These are phyloP conservation scores for Capreolus pygargus DNA, from an alignment of 2,113 vertebrate genomes.

Conservation along the genomic window DNA sequence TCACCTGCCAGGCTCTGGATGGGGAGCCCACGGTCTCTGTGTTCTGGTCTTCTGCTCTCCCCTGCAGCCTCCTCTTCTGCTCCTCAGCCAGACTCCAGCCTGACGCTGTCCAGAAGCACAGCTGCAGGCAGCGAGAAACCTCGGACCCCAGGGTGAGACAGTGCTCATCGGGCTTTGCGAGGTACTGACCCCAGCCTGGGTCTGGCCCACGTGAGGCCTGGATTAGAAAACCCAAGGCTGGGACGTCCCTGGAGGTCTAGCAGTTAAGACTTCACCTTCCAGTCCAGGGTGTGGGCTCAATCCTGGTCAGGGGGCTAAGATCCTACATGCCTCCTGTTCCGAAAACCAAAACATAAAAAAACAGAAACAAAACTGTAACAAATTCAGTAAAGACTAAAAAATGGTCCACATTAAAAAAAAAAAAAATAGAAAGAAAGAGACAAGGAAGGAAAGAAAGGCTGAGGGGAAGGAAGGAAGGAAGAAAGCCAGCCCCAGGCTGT, in stretches of 20 bases:
- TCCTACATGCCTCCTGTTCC: not conserved
- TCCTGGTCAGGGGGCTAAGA: not conserved
- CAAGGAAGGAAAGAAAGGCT: not conserved
- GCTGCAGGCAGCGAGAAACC: not conserved
- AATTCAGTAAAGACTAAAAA: not conserved
- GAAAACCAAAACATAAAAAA: not conserved
- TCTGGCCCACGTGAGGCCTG: not conserved
- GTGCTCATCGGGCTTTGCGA: rapidly evolving
- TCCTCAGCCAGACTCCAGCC: not conserved
- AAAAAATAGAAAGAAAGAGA: not conserved
- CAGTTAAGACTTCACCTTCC: not conserved
- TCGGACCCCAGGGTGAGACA: rapidly evolving
- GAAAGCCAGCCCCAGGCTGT: not conserved
- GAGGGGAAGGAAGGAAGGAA: not conserved
- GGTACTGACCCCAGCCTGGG: too few species aligned
- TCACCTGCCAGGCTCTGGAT: not conserved
- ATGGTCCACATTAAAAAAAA: not conserved
- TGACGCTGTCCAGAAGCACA: not conserved
- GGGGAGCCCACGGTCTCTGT: not conserved
- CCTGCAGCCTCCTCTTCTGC: not conserved
- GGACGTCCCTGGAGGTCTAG: not conserved
- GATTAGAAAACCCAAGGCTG: not conserved
- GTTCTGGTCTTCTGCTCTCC: not conserved
- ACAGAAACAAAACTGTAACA: not conserved
- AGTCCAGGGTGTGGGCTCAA: not conserved